Evolutionary conservation across 2,888 invertebrate species (phyloP).

Genomic region (Amphipyra tragopoginis): DNA sequence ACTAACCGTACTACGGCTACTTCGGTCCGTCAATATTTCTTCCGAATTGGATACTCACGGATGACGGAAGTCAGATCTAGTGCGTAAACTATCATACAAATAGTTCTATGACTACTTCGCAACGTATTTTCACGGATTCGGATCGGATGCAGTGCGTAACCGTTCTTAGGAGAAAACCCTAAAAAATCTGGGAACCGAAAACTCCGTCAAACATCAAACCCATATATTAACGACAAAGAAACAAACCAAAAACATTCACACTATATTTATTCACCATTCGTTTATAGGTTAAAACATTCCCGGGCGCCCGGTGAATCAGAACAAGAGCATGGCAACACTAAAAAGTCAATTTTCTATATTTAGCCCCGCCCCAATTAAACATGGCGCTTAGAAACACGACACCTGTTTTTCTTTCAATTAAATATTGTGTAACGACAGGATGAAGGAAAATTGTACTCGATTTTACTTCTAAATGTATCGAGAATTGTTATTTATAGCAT

Average conservation of each 20-base stretch:
- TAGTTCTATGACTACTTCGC: too few species aligned
- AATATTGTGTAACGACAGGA: conserved; percentile 44
- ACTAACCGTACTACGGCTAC: too few species aligned
- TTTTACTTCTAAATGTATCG: conserved; percentile 29
- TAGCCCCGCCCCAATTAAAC: conserved; percentile 73
- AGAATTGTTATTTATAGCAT: conserved; percentile 41
- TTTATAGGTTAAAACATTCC: conserved; percentile 58
- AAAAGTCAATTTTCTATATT: conserved; percentile 74
- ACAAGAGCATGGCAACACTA: conserved; percentile 63
- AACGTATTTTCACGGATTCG: too few species aligned
- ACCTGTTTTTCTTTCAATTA: conserved; percentile 70
- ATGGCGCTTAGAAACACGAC: conserved; percentile 71
- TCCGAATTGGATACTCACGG: too few species aligned
- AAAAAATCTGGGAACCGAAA: conserved; percentile 8
- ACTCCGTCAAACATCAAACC: conserved; percentile 19
- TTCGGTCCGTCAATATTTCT: too few species aligned
- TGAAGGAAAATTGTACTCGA: conserved; percentile 20
- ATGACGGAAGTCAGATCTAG: too few species aligned
- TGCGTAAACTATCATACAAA: too few species aligned
- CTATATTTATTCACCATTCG: conserved; percentile 40
- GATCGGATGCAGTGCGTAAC: too few species aligned
- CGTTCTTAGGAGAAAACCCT: conserved; percentile 8
- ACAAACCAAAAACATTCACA: conserved; percentile 35
- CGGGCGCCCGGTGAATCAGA: conserved; percentile 51
- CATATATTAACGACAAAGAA: conserved; percentile 38